Base-by-base conservation (phyloP, 1,140 invertebrate species). In the Halyomorpha halys region DNA sequence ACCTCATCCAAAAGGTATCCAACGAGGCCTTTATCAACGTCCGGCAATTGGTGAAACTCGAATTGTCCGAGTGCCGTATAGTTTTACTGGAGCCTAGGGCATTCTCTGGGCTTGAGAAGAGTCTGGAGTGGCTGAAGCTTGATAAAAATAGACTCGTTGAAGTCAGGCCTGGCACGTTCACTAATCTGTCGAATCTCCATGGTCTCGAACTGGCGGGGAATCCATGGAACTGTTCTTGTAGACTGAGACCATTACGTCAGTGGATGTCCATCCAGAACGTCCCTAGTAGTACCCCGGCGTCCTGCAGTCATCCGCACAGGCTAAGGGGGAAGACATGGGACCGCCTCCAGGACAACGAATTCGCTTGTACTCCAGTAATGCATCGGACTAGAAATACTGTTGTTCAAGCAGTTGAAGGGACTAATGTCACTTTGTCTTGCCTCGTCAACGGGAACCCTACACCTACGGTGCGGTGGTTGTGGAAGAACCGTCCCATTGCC, bases 161-260 rank as follows among this genome's bases (percentile, higher is more conserved):
- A 59, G 76, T 91, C 3, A 75, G 80, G 59, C 79, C 85, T 0
- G 75, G 78, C 34, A 82, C 84, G 15, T 76, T 91, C 21, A 82
- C 81, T 8, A 79, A 81, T 3, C 73, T 92, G 13, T 74, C 81
- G 51, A 83, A 81, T 65, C 74, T 91, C 25, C 85, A 89, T 68
- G 87, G 84, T 13, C 73, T 91, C 53, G 85, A 89, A 69, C 72
- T 91, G 27, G 80, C 85, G 16, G 80, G 79, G 39, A 91, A 91
- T 74, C 86, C 85, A 0, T 91, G 88, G 89, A 84, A 89, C 72
- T 91, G 89, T 73, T 83, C 86, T 39, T 91, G 89, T 73, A 76
- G 78, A 18, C 72, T 91, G n/a, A 76, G 86, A 66, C 83, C 86
- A 0, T 71, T 90, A 34, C 73, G 86, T 16, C 80, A 84, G 65